Evolutionary conservation across 2,888 invertebrate species (phyloP).

Genomic region (Alviniconcha strummeri): DNA sequence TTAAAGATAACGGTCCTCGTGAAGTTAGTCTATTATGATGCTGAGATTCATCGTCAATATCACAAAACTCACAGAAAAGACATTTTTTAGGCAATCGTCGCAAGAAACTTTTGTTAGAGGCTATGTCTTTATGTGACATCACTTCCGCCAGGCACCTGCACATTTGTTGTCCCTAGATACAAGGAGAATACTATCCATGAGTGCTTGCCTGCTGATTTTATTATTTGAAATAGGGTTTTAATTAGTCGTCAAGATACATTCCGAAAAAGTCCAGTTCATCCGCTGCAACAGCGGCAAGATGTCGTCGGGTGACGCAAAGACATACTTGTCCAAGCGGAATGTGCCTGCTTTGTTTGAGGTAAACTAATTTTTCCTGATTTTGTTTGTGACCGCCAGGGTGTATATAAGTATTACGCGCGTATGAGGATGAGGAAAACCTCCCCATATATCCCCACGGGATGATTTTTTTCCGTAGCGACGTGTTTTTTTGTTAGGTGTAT

Average conservation of each 20-base stretch:
- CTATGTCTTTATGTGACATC: not conserved
- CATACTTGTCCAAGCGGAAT: slow-evolving; percentile 74
- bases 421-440: too few species aligned
- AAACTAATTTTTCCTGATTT: slow-evolving; percentile 31
- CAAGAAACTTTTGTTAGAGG: not conserved
- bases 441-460: too few species aligned
- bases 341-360: slow-evolving; percentile 76
- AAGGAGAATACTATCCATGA: not conserved
- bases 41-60: too few species aligned
- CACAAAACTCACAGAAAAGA: too few species aligned
- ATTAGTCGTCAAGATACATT: slow-evolving; percentile 57
- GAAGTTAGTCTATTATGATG: too few species aligned
- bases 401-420: too few species aligned
- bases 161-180: slow-evolving; percentile 69
- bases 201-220: slow-evolving; percentile 9
- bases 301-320: slow-evolving; percentile 74
- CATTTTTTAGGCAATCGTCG: not conserved
- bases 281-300: slow-evolving; percentile 67
- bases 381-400: not conserved
- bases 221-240: slow-evolving; percentile 18
- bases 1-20: too few species aligned
- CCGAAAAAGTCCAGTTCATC: slow-evolving; percentile 55
- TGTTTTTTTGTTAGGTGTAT: too few species aligned
- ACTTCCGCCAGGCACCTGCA: slow-evolving; percentile 25
- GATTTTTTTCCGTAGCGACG: too few species aligned